A percentile compares a stretch with the other conserved stretches of the same genome.
Evolutionary conservation across 2,113 vertebrate genomes (phyloP).

Genomic region (Thymallus thymallus): DNA sequence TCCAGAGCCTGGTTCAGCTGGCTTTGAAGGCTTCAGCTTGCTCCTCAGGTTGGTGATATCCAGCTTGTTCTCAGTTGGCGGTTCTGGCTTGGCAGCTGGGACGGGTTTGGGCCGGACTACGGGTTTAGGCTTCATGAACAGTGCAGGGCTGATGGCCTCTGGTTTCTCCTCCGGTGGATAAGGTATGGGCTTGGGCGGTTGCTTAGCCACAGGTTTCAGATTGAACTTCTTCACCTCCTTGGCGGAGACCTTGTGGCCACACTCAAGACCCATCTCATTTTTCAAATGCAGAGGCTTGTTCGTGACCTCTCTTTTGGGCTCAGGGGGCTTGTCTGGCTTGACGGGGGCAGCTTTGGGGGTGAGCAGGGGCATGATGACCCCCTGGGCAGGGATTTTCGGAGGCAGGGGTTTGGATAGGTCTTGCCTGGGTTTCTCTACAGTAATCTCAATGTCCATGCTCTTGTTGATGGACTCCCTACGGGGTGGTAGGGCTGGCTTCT

Average conservation of each 20-base stretch:
- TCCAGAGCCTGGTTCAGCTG: constrained; percentile 66
- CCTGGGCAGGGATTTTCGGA: constrained; percentile 82
- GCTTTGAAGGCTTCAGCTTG: constrained; percentile 89
- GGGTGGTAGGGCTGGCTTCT: constrained; percentile 92
- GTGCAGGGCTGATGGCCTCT: constrained; percentile 73
- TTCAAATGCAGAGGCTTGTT: constrained; percentile 84
- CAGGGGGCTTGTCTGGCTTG: constrained; percentile 78
- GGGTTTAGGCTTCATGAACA: constrained; percentile 85
- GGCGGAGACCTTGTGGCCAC: constrained; percentile 89
- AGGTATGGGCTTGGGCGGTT: constrained; percentile 81
- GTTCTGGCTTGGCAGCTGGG: constrained; percentile 78
- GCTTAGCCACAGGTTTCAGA: constrained; percentile 89
- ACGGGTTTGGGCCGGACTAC: constrained; percentile 86
- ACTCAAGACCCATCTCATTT: constrained; percentile 96
- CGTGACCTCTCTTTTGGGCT: constrained; percentile 89
- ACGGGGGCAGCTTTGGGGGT: constrained; percentile 75
- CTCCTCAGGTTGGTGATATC: constrained; percentile 92
- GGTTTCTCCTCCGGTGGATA: constrained; percentile 83
- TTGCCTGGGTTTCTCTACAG: constrained; percentile 73
- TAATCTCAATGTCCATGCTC: constrained; percentile 81
- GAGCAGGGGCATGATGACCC: constrained; percentile 80
- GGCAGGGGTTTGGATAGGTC: constrained; percentile 80
- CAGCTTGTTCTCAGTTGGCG: constrained; percentile 79
- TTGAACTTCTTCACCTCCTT: constrained; percentile 96
- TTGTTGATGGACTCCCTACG: constrained; percentile 94